Evolutionary conservation across 2,888 invertebrate species (phyloP), one percentile per base, ranked within the genome.

Genomic region (Drosophila affinis): DNA sequence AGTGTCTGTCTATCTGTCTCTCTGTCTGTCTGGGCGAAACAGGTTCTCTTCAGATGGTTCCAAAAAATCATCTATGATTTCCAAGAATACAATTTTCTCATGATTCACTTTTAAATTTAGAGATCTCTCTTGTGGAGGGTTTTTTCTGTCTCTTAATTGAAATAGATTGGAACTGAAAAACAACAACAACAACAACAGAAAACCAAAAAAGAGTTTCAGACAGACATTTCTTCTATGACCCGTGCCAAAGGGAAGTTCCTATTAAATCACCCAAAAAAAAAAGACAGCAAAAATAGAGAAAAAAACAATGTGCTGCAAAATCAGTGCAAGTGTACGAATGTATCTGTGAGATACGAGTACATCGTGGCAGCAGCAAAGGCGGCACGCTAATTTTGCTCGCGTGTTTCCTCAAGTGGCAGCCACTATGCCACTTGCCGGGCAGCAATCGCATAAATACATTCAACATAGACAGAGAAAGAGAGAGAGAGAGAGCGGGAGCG

Each of bases 391-490:
- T 85, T 85, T 87, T 70, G 87, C 78, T 85, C 87, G 84, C 84
- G 84, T 85, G 87, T 85, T 85, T 87, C 84, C 87, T 85, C 86
- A 88, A 86, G 82, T 83, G 83, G 83, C 87, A 84, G 87, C 76
- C 84, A 87, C 87, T 81, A 68, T 83, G 83, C 87, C 83, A 83
- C 84, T 84, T 84, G 82, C 75, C 77, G 87, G 72, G 82, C 84
- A 70, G 82, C 84, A 84, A 81, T 81, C 85, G 80, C 82, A 81
- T 87, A 87, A 81, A 83, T 80, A 76, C 74, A 69, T 14, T 39
- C n/a, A 39, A 3, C 10, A 32, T 10, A 10, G 10, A 32, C 9
- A 10, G 10, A 29, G 29, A 29, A 7, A 29, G 29, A 34, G 34
- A 32, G 3, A 32, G 32, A 34, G 12, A 61, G 56, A 46, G 75